Evolutionary conservation across 2,797 vertebrate species (phyloP), one percentile per base, ranked within the genome.

Genomic region (Chelonia mydas): DNA sequence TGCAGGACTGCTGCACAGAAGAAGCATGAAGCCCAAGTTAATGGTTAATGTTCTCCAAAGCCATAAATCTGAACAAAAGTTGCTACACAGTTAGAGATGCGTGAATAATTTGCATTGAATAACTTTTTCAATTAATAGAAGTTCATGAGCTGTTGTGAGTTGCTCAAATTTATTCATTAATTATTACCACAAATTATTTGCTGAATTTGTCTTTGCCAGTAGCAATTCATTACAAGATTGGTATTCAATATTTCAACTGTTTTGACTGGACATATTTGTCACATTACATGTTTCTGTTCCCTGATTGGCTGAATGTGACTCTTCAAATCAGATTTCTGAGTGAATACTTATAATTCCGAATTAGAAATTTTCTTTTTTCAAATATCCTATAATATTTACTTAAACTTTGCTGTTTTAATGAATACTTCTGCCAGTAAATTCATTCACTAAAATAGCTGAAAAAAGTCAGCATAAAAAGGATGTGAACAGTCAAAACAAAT

Each of bases 221-320:
- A 90, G 87, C 11, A 96, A 89, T 86, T 93, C 78, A 57, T 8
- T 92, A 68, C 37, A 91, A 86, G 78, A 86, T 82, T 72, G 91
- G 87, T 87, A 55, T 68, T 77, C 88, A 88, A 91, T 93, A 89
- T 7, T 91, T 79, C 74, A 81, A 94, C 82, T 31, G 27, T 49
- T 49, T 77, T 77, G 45, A 92, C 2, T 8, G 87, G 78, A 77
- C 37, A 77, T 16, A 49, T 51, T 95, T 19, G 89, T 59, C 41
- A 37, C 8, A 19, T 21, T 19, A 88, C 82, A 61, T 81, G 85
- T 89, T 90, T 92, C 15, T 92, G 90, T 90, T 94, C 76, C 53
- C 90, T 95, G 65, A 91, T 92, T 93, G 92, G 83, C n/a, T 92
- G 93, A 94, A 94, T 94, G 33, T 91, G 92, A 91, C 68, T 89